Evolutionary conservation across 2,888 invertebrate species (phyloP).

Genomic region (Clivina fossor): DNA sequence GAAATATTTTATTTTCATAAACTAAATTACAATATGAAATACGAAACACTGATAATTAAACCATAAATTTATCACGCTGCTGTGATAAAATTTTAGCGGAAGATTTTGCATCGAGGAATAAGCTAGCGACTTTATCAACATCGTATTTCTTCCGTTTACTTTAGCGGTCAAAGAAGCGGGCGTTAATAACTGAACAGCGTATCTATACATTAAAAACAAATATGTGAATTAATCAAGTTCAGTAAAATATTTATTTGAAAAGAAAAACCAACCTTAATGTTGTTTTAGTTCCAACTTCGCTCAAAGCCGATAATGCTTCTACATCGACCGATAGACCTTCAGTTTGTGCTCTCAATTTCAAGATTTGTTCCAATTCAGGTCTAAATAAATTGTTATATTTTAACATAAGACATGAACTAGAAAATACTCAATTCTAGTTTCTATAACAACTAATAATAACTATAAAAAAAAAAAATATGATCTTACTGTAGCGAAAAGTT

Average conservation of each 20-base stretch:
- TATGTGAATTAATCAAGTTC: neutral
- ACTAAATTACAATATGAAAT: no score
- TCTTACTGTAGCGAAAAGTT: no score
- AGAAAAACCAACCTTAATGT: constrained; percentile 77
- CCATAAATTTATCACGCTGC: constrained; percentile 90
- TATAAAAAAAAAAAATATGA: no score
- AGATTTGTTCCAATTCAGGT: constrained; percentile 77
- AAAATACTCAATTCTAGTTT: no score
- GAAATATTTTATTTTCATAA: no score
- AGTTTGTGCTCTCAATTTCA: constrained; percentile 84
- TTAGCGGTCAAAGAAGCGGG: constrained; percentile 87
- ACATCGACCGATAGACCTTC: constrained; percentile 88
- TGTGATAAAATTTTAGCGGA: constrained; percentile 91
- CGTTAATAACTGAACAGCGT: constrained; percentile 92
- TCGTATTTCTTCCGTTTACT: constrained; percentile 84
- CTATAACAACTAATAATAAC: no score
- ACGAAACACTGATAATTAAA: no score
- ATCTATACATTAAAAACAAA: no score
- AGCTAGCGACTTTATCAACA: constrained; percentile 76
- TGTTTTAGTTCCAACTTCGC: constrained; percentile 81
- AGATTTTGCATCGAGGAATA: constrained; percentile 96
- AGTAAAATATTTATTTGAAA: neutral
- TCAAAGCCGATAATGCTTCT: constrained; percentile 74
- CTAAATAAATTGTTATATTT: no score
- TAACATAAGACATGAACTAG: no score